phyloP scores from a whole-genome alignment of 2,888 invertebrate genomes.

The Pyrochroa serraticornis region DNA sequence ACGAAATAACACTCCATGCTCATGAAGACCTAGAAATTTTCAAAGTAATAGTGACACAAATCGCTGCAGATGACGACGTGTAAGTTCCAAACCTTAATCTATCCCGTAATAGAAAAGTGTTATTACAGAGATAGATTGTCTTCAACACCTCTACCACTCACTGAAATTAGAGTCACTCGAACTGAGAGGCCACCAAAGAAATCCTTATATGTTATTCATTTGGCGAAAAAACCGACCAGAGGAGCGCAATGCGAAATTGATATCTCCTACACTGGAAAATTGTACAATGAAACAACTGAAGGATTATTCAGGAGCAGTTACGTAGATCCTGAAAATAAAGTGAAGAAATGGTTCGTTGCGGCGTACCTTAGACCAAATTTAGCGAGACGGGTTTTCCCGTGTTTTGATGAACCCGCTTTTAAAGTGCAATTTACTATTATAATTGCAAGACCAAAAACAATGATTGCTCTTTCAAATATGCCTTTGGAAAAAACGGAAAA shows the following conservation, averaged over 20 bases:
- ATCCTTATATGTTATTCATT: constrained; percentile 65
- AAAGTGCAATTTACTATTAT: constrained; percentile 74
- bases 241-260: constrained; percentile 67
- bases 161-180: constrained; percentile 19
- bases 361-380: constrained; percentile 75
- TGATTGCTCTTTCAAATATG: constrained; percentile 70
- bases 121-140: constrained; percentile 38
- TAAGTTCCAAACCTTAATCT: constrained; percentile 20
- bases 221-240: constrained; percentile 64
- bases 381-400: constrained; percentile 79
- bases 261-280: constrained; percentile 69
- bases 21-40: constrained; percentile 68
- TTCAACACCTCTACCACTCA: constrained; percentile 41
- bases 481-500: constrained; percentile 64
- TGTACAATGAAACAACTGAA: constrained; percentile 68
- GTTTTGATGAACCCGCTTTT: constrained; percentile 79
- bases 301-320: constrained; percentile 76
- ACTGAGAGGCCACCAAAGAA: constrained; percentile 65
- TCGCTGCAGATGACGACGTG: constrained; percentile 42
- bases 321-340: constrained; percentile 53
- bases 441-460: constrained; percentile 65
- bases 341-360: constrained; percentile 64
- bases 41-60: constrained; percentile 47
- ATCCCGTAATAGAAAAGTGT: not conserved
- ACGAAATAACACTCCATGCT: constrained; percentile 70